Conservation (phyloP, 2,797 vertebrate genomes). For the Benthosema pterotum region DNA sequence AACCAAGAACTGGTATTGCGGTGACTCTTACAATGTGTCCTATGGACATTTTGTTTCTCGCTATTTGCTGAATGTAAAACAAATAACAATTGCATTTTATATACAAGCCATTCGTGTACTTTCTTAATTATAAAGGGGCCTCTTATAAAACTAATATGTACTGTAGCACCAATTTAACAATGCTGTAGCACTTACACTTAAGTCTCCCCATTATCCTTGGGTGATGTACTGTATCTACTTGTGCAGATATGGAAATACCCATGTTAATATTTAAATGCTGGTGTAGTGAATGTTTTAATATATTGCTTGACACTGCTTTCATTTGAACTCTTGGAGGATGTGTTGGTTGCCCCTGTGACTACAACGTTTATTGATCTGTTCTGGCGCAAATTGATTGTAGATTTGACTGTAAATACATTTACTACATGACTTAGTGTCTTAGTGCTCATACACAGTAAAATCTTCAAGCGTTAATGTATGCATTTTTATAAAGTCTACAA, state of each 20-base stretch:
- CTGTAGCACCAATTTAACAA: slow-evolving; percentile 63
- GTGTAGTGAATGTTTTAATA: slow-evolving; percentile 41
- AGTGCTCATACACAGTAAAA: slow-evolving; percentile 43
- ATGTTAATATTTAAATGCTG: slow-evolving; percentile 47
- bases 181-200: slow-evolving; percentile 63
- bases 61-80: slow-evolving; percentile 73
- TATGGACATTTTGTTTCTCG: slow-evolving; percentile 79
- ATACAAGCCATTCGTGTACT: slow-evolving; percentile 53
- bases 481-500: too few relatives aligned
- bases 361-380: slow-evolving; percentile 56
- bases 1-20: slow-evolving; percentile 78
- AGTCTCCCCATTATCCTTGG: slow-evolving; percentile 36
- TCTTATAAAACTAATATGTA: slow-evolving; percentile 57
- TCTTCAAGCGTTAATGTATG: too few relatives aligned
- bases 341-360: slow-evolving; percentile 35
- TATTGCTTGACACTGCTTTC: slow-evolving; percentile 33
- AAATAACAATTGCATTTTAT: slow-evolving; percentile 64
- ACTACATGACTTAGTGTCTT: slow-evolving; percentile 73
- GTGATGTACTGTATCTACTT: slow-evolving; percentile 37
- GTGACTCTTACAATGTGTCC: slow-evolving; percentile 80
- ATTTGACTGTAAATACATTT: slow-evolving; percentile 82
- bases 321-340: slow-evolving; percentile 42
- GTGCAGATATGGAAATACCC: slow-evolving; percentile 20
- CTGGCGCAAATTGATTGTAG: slow-evolving; percentile 70
- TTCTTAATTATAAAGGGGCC: slow-evolving; percentile 51